These are phyloP conservation scores for Zoanthus gigantus DNA, from an alignment of 92 coral and sea anemone species.

Conservation along the genomic window DNA sequence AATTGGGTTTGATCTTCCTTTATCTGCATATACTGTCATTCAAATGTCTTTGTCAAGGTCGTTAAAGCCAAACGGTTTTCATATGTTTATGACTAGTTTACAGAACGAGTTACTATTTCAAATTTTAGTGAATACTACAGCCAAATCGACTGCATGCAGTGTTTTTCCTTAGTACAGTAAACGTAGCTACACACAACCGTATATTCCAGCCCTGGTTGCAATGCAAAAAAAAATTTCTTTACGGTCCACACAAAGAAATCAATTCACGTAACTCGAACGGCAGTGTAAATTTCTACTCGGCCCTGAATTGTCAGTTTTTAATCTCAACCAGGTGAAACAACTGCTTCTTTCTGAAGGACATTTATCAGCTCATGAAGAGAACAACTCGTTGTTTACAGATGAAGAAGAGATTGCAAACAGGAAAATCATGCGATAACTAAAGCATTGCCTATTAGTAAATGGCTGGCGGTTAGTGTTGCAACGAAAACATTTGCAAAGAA, in stretches of 20 bases:
- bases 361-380: constrained; percentile 1
- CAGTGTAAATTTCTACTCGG: neutral
- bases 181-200: neutral
- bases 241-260: neutral
- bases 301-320: neutral
- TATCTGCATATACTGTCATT: constrained; percentile 49
- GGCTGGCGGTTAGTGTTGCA: neutral
- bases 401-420: constrained; percentile 6
- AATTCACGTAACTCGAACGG: neutral
- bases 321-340: neutral
- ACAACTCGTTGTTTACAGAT: constrained; percentile 20
- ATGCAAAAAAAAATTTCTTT: neutral
- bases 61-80: neutral
- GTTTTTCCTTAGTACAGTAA: neutral
- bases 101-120: neutral
- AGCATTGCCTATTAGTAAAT: neutral
- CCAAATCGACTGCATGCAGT: neutral
- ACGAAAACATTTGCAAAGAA: neutral
- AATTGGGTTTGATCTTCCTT: constrained; percentile 32
- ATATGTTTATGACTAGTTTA: constrained; percentile 3
- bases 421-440: neutral
- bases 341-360: constrained; percentile 8
- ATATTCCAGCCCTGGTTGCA: neutral
- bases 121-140: neutral
- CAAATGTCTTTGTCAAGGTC: neutral